Evolutionary conservation across 1,140 invertebrate genomes (phyloP).

Genomic region (Muscidifurax raptorellus): DNA sequence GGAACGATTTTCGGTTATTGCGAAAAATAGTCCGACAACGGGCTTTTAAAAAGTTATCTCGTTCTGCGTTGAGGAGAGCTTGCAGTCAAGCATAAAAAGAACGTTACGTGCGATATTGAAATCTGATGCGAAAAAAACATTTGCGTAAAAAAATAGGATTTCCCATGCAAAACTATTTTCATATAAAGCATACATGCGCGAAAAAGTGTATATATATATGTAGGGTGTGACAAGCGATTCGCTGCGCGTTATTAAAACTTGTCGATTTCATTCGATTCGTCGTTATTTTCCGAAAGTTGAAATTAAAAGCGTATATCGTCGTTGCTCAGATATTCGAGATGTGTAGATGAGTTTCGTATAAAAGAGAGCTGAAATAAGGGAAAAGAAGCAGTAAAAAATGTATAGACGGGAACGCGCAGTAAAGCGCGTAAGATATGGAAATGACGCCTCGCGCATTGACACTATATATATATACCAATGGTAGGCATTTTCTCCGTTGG

Average conservation of each 20-base stretch:
- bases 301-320: background rate
- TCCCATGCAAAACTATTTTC: too few species aligned
- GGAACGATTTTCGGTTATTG: too few species aligned
- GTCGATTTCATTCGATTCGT: too few species aligned
- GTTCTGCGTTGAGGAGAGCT: background rate
- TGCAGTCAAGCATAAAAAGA: too few species aligned
- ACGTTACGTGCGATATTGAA: too few species aligned
- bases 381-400: background rate
- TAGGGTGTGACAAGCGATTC: background rate
- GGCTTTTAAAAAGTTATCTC: background rate
- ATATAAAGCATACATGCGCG: too few species aligned
- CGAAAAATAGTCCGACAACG: too few species aligned
- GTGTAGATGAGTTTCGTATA: background rate
- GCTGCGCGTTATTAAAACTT: background rate
- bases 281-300: background rate
- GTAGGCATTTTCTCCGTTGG: conserved; percentile 1
- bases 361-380: background rate
- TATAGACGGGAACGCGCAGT: background rate
- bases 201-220: too few species aligned
- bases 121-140: background rate
- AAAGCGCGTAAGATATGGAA: conserved; percentile 37
- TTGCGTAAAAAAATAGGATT: too few species aligned
- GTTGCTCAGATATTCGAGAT: background rate
- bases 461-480: conserved; percentile 7
- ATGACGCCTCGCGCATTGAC: conserved; percentile 30